Evolutionary conservation across 2,113 vertebrate genomes (phyloP).

Genomic region (Eupsittula cactorum): DNA sequence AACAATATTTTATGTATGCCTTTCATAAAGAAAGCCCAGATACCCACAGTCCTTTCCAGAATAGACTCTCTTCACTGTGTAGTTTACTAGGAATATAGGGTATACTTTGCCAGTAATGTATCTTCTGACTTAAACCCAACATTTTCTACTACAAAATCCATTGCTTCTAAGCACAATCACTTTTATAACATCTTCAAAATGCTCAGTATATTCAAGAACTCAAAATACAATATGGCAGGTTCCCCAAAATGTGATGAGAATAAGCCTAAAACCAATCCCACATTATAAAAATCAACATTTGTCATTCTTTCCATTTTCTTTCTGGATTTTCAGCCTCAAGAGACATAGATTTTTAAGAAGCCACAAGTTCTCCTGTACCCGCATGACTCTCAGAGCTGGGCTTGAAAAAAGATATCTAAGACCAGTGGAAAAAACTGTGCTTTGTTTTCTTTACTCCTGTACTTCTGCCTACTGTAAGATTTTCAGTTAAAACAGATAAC

Average conservation of each 20-base stretch:
- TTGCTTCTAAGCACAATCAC: neutral
- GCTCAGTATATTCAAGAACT: neutral
- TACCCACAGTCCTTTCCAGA: neutral
- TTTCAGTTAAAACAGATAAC: neutral
- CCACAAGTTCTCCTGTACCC: neutral
- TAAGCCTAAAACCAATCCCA: neutral
- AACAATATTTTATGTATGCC: neutral
- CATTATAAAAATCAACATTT: neutral
- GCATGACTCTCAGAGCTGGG: neutral
- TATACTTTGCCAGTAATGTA: neutral
- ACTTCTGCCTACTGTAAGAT: neutral
- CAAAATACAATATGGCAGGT: neutral
- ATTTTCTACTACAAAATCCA: neutral
- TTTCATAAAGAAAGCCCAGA: neutral
- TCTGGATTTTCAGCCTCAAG: neutral
- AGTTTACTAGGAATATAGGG: neutral
- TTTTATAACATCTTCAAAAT: neutral
- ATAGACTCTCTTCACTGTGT: neutral
- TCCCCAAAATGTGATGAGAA: neutral
- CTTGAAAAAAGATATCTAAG: neutral
- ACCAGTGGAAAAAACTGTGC: neutral
- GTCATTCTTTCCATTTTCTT: neutral
- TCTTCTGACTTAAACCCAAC: neutral
- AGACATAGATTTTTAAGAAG: neutral
- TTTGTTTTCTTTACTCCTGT: neutral